phyloP scores from a whole-genome alignment of 1,140 invertebrate species.

The Lerema accius region DNA sequence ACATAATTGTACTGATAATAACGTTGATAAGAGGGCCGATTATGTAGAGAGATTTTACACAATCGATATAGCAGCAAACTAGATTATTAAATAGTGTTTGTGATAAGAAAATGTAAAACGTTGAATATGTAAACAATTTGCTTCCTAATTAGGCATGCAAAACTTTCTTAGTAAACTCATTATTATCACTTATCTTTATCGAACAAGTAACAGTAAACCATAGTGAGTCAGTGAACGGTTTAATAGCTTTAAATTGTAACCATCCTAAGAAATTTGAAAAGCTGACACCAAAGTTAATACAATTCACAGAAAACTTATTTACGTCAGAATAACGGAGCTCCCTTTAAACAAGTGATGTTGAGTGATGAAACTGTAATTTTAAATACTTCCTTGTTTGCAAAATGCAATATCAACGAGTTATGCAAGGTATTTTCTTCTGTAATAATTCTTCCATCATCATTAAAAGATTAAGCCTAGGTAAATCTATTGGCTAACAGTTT shows the following conservation, averaged over 20 bases:
- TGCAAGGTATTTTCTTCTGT: conserved; percentile 5
- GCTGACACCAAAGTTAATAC: no score
- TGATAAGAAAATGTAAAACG: no score
- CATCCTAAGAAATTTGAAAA: conserved; percentile 18
- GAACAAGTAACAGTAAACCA: background rate
- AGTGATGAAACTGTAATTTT: conserved; percentile 8
- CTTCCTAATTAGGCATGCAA: background rate
- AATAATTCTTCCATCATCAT: conserved; percentile 15
- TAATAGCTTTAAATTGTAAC: background rate
- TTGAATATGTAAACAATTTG: no score
- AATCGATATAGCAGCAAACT: no score
- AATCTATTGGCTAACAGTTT: conserved; percentile 21
- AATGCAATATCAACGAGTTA: conserved; percentile 6
- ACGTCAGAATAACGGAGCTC: conserved; percentile 6
- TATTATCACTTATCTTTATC: no score
- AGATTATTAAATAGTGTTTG: no score
- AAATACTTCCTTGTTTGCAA: conserved; percentile 16
- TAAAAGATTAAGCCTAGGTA: conserved; percentile 12
- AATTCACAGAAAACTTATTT: conserved; percentile 1
- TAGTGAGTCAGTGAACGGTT: conserved; percentile 11
- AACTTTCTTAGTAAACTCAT: no score
- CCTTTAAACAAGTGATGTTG: background rate
- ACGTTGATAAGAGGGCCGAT: no score
- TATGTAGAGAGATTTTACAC: no score
- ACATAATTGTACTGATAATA: no score